Base-by-base conservation (phyloP, 2,113 vertebrate species). In the Pelobates fuscus region DNA sequence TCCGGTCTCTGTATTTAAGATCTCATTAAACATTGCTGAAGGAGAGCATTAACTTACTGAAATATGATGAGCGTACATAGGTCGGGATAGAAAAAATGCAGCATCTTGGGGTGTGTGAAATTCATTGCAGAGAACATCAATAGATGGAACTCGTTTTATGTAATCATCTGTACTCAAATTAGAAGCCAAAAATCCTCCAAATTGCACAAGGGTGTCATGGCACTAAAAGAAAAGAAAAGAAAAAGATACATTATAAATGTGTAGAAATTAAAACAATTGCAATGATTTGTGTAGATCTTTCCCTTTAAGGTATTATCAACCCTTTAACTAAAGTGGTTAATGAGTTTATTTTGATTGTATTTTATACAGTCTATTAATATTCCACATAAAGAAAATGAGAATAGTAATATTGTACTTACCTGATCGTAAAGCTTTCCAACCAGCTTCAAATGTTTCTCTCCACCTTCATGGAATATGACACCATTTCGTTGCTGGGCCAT, bases 141-240 rank as follows among this genome's bases (percentile, higher is more conserved):
- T 95, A 44, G 97, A 94, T 85, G 97, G 96, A 85, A 99, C 95
- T 67, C 95, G 90, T 81, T 97, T 98, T 86, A 98, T 98, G 85
- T 99, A 99, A 88, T 99, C 97, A 84, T 99, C 97, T 64, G 97
- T 98, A 89, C 97, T 99, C 64, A 99, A 87, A 85, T 99, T 99
- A 81, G 97, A 98, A 77, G 97, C 97, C 85, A 99, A 86, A 92
- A 99, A 99, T 0, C 97, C 96, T 78, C 97, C 97, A 85, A 99
- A 99, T 20, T 99, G 97, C 70, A 99, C 95, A 82, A 99, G 82
- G 0, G 96, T 99, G 83, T 98, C 97, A 68, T 99, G 97, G 85
- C 97, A 99, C 97, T 99, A 74, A 62, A 84, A 57, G 0, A 32
- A 37, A 54, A n/a, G n/a, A n/a, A 18, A 73, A 73, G 1, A 23